Conservation (phyloP, 1,140 invertebrate genomes). For the Macrotrachela quadricornifera region DNA sequence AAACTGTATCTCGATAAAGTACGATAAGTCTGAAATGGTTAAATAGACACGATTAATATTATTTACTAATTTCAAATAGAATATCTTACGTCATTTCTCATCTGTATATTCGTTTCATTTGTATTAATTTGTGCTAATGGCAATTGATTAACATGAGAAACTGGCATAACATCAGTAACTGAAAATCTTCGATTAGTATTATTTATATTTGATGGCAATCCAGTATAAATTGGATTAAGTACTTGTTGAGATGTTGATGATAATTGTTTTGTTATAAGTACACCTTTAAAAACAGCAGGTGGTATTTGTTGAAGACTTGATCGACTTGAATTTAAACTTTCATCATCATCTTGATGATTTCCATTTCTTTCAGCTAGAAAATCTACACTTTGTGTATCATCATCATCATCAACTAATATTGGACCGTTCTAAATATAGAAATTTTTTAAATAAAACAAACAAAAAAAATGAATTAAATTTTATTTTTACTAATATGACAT, state of each 20-base stretch:
- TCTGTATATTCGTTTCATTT: no score
- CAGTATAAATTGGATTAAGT: slow-evolving; percentile 16
- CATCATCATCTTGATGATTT: background rate
- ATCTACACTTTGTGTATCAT: background rate
- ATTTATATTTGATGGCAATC: no score
- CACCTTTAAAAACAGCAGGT: background rate
- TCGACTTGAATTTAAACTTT: background rate
- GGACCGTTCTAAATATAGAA: background rate
- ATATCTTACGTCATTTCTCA: no score
- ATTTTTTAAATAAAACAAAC: background rate
- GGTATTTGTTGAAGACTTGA: background rate
- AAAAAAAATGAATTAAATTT: no score
- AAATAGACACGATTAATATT: no score
- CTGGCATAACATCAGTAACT: no score
- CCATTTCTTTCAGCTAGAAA: background rate
- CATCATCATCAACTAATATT: background rate
- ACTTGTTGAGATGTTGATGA: slow-evolving; percentile 3
- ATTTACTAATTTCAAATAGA: no score
- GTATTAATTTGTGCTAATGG: no score
- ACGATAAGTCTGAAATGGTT: no score
- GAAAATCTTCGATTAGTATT: background rate
- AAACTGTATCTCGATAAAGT: no score
- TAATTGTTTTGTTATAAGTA: background rate
- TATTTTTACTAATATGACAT: background rate
- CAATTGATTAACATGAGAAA: no score